These are phyloP conservation scores for Zootermopsis nevadensis DNA, from an alignment of 2,888 invertebrate species.

Conservation along the genomic window DNA sequence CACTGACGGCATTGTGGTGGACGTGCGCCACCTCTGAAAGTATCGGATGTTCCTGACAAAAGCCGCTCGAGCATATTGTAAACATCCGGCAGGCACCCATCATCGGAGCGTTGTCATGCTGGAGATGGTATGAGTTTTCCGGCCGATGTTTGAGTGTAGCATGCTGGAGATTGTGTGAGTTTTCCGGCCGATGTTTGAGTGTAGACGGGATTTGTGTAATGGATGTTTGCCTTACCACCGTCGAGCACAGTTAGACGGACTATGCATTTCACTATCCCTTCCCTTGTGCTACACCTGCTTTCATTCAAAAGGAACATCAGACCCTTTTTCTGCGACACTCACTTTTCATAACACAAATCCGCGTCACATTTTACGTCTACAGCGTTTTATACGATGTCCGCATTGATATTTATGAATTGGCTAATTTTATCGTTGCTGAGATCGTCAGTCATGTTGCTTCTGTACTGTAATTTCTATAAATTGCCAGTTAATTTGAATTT, in stretches of 20 bases:
- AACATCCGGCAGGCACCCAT: slow-evolving; percentile 17
- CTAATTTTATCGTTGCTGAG: too few species aligned
- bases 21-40: too few species aligned
- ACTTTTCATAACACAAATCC: too few species aligned
- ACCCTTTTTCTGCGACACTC: too few species aligned
- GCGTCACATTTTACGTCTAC: too few species aligned
- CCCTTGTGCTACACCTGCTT: not conserved
- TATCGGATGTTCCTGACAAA: too few species aligned
- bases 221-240: slow-evolving; percentile 5
- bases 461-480: too few species aligned
- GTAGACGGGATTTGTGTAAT: not conserved
- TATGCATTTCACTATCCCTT: not conserved
- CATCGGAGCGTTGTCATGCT: not conserved
- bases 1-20: too few species aligned
- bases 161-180: not conserved
- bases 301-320: not conserved
- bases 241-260: not conserved
- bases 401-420: too few species aligned
- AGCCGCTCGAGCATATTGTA: not conserved
- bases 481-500: too few species aligned
- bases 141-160: not conserved
- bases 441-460: too few species aligned
- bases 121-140: not conserved
- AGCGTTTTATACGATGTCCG: too few species aligned
- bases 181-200: not conserved